Base-by-base conservation (phyloP, 2,888 invertebrate genomes). In the Diachrysia chrysitis region DNA sequence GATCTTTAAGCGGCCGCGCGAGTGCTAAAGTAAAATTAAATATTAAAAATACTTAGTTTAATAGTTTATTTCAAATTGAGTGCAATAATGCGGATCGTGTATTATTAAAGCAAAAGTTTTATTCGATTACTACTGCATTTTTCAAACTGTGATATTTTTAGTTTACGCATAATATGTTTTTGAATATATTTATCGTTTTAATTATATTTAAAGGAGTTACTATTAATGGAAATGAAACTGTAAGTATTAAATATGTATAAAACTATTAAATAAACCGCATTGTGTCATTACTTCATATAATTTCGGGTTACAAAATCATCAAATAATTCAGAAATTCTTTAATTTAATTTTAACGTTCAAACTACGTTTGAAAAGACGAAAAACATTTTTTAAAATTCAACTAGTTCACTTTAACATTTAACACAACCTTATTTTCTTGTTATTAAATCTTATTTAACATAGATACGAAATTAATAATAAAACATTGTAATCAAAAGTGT, bases 101-200 rank as follows among this genome's bases (percentile, higher is more conserved):
- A 64, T 0, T 37, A 46, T n/a, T 48, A 23, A 63, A 51, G 46
- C 54, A 58, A 29, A 58, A 69, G 9, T 66, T 62, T 51, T 57
- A 58, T 16, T 29, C 12, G 19, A 55, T 16, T 21, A 55, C 14
- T 58, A 56, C 68, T 83, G 78, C 82, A 83, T 86, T 84, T 83
- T 71, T 59, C 53, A 71, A 75, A 66, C 89, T 90, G 89, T 89
- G 89, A 89, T 90, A 87, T 72, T 74, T 71, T 81, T 75, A 66
- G 65, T 71, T 77, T 71, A 57, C 42, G 69, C 60, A 53, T 66
- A 89, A 85, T 83, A 93, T 93, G 92, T 84, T 79, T 78, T 63
- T 76, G n/a, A 82, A 72, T 77, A 72, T 86, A 74, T 73, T 82
- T 82, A 60, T 79, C 37, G 53, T 83, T 78, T 73, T 89, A 73